phyloP scores from a whole-genome alignment of 1,140 invertebrate genomes.

The Macrostomum lignano region DNA sequence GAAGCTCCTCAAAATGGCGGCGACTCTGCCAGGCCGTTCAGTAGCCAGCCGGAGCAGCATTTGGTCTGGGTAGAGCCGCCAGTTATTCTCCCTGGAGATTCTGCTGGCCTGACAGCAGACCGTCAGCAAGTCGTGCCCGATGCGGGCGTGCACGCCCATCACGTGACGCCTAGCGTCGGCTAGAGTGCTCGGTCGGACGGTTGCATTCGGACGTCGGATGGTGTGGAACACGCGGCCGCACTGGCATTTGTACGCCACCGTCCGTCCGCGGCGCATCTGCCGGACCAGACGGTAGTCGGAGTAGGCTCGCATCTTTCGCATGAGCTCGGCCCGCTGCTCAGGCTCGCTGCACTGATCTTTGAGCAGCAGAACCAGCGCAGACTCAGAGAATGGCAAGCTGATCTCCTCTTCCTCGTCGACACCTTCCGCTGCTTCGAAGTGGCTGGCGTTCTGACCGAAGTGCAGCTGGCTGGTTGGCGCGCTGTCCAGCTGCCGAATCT shows the following conservation, averaged over 20 bases:
- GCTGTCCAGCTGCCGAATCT: no score
- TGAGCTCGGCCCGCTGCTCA: no score
- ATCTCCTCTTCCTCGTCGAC: no score
- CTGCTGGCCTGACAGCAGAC: constrained; percentile 6
- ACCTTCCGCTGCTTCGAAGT: no score
- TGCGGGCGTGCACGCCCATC: constrained; percentile 3
- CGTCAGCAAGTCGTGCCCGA: neutral
- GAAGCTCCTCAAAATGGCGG: no score
- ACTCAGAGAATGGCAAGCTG: no score
- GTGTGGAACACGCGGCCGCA: constrained; percentile 3
- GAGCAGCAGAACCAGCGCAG: no score
- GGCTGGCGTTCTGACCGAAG: no score
- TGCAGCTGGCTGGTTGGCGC: no score
- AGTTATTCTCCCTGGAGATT: constrained; percentile 2
- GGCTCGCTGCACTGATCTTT: no score
- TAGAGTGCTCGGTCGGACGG: constrained; percentile 1
- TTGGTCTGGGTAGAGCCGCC: constrained; percentile 4
- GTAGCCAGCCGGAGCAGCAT: constrained; percentile 1
- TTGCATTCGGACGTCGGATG: neutral
- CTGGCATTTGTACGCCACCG: neutral
- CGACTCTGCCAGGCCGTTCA: constrained; percentile 1
- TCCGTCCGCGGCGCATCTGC: neutral
- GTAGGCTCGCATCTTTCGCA: constrained; percentile 1
- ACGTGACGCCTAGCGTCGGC: constrained; percentile 5
- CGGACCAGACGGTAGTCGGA: neutral